Conservation (phyloP, 23 tunicate species). For the Botrylloides violaceus region DNA sequence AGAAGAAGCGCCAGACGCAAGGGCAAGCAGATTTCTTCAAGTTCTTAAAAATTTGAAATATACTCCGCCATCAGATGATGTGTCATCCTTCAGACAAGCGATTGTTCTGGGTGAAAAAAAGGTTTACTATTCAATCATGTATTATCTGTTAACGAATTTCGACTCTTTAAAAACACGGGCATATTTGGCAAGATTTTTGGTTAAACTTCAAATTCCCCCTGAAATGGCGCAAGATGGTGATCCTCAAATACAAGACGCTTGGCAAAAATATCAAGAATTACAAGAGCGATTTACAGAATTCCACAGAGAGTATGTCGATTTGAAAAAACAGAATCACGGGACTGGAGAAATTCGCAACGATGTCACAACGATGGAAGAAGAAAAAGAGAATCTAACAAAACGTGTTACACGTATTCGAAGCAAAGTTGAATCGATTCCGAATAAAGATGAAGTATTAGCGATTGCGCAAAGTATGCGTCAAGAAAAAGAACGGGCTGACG, state of each 20-base stretch:
- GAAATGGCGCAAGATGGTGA: conserved; percentile 79
- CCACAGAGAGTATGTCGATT: conserved; percentile 65
- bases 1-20: conserved; percentile 81
- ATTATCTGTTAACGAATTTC: conserved; percentile 55
- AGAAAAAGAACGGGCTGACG: conserved; percentile 79
- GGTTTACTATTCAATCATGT: conserved; percentile 54
- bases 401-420: conserved; percentile 77
- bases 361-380: conserved; percentile 94
- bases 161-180: conserved; percentile 70
- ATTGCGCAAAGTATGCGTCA: conserved; percentile 78
- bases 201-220: conserved; percentile 76
- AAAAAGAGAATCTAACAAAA: conserved; percentile 88
- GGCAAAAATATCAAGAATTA: conserved; percentile 53
- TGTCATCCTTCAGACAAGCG: conserved; percentile 83
- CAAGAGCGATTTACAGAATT: conserved; percentile 46
- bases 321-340: conserved; percentile 74
- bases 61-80: conserved; percentile 54
- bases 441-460: conserved; percentile 51
- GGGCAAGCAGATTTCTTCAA: conserved; percentile 55
- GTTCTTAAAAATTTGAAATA: conserved; percentile 73
- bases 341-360: conserved; percentile 70
- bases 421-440: conserved; percentile 78
- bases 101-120: conserved; percentile 83
- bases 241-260: conserved; percentile 63
- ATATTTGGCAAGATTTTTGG: conserved; percentile 71